phyloP scores from a whole-genome alignment of 2,113 vertebrate species.

The Rattus rattus region DNA sequence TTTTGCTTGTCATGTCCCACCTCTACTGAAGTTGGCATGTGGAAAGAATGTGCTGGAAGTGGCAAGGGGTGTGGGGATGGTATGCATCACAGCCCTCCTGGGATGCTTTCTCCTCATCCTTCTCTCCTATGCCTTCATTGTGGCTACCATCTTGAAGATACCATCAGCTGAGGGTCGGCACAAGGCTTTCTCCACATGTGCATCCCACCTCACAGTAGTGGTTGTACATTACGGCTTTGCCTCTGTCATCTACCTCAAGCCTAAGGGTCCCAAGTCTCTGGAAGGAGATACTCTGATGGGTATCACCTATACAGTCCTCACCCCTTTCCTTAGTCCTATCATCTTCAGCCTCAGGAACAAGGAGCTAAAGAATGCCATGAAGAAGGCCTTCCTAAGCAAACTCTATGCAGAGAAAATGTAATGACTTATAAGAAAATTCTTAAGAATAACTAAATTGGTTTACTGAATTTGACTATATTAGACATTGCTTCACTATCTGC shows the following conservation, averaged over 20 bases:
- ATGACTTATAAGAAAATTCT: background rate
- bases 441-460: background rate
- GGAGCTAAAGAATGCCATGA: constrained; percentile 21
- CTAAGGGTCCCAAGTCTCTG: constrained; percentile 1
- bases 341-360: constrained; percentile 42
- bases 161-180: constrained; percentile 60
- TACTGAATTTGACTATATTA: background rate
- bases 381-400: constrained; percentile 41
- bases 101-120: constrained; percentile 67
- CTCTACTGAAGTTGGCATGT: constrained; percentile 77
- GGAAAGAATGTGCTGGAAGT: background rate
- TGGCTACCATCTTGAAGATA: constrained; percentile 48
- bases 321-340: constrained; percentile 42
- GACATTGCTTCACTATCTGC: background rate
- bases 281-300: constrained; percentile 40
- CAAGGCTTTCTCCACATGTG: constrained; percentile 76
- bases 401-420: constrained; percentile 51
- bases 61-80: background rate
- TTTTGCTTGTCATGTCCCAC: constrained; percentile 47
- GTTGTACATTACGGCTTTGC: constrained; percentile 68
- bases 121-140: constrained; percentile 70
- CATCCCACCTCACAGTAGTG: constrained; percentile 70
- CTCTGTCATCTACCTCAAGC: constrained; percentile 58
- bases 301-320: constrained; percentile 25
- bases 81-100: constrained; percentile 63